Percentiles rank a stretch among this genome's conserved stretches.
phyloP scores from a whole-genome alignment of 2,113 vertebrate genomes.

The Ginglymostoma cirratum region DNA sequence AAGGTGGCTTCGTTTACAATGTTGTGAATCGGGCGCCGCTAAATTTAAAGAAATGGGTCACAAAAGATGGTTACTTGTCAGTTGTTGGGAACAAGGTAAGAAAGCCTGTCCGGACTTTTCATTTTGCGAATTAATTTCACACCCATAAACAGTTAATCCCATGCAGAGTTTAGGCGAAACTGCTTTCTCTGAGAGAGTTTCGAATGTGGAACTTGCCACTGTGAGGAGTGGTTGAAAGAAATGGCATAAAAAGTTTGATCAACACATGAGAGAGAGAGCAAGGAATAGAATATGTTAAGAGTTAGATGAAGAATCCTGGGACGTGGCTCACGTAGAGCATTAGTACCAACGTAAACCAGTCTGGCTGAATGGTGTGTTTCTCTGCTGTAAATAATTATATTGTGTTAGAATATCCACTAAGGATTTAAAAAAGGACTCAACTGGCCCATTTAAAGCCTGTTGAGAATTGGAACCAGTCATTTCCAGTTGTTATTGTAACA shows the following conservation, averaged over 20 bases:
- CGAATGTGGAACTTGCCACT: neutral
- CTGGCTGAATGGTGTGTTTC: neutral
- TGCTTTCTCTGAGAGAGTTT: neutral
- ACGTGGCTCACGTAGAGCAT: too few species aligned
- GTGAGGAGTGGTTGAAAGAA: neutral
- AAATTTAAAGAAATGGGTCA: constrained; percentile 75
- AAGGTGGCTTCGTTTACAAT: constrained; percentile 44
- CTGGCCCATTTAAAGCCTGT: too few species aligned
- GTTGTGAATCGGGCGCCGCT: constrained; percentile 50
- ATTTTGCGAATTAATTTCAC: neutral
- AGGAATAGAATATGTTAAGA: neutral
- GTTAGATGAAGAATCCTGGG: neutral
- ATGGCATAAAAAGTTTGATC: neutral
- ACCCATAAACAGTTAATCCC: neutral
- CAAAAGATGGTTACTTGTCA: constrained; percentile 67
- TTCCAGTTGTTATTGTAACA: too few species aligned
- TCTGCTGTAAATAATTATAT: neutral
- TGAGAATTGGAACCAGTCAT: too few species aligned
- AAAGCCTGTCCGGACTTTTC: neutral
- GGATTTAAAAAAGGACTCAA: too few species aligned
- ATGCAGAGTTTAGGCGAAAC: neutral
- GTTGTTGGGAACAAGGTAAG: constrained; percentile 81
- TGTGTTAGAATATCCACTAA: neutral
- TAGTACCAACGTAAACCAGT: neutral
- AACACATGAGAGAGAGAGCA: neutral